These are phyloP conservation scores for Arctocebus calabarensis DNA, from an alignment of 2,797 vertebrate genomes.

Conservation along the genomic window DNA sequence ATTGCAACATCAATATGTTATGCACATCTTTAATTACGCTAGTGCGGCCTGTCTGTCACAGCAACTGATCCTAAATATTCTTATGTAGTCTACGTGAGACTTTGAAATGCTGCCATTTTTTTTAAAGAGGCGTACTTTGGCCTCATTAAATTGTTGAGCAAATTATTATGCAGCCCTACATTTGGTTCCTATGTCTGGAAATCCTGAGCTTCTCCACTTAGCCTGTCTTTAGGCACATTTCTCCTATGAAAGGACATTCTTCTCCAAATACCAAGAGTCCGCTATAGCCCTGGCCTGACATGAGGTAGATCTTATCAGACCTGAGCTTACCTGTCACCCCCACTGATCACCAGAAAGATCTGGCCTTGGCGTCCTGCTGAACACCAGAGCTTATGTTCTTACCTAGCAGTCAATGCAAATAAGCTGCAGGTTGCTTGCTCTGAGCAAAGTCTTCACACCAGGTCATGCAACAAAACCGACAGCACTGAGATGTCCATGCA, in stretches of 20 bases:
- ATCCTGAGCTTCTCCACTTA: not conserved
- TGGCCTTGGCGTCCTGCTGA: not conserved
- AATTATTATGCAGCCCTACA: not conserved
- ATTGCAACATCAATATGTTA: constrained; percentile 84
- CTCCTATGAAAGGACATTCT: not conserved
- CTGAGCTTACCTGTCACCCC: not conserved
- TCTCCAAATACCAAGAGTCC: not conserved
- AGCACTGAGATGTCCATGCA: not conserved
- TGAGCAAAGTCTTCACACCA: not conserved
- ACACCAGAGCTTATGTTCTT: not conserved
- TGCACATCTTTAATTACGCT: constrained; percentile 83
- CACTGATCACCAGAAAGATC: not conserved
- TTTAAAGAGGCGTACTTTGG: constrained; percentile 47
- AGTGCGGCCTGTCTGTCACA: constrained; percentile 75
- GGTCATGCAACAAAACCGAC: not conserved
- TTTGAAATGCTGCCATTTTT: constrained; percentile 53
- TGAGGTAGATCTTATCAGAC: not conserved
- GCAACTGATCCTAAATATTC: constrained; percentile 77
- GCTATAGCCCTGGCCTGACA: not conserved
- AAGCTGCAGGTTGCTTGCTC: not conserved
- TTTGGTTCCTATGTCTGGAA: constrained; percentile 21
- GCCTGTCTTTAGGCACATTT: not conserved
- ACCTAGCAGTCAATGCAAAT: not conserved
- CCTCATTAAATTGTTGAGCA: constrained; percentile 48
- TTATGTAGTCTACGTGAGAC: constrained; percentile 54